phyloP scores from a whole-genome alignment of 2,797 vertebrate species.

The Dendrocincla fuliginosa region DNA sequence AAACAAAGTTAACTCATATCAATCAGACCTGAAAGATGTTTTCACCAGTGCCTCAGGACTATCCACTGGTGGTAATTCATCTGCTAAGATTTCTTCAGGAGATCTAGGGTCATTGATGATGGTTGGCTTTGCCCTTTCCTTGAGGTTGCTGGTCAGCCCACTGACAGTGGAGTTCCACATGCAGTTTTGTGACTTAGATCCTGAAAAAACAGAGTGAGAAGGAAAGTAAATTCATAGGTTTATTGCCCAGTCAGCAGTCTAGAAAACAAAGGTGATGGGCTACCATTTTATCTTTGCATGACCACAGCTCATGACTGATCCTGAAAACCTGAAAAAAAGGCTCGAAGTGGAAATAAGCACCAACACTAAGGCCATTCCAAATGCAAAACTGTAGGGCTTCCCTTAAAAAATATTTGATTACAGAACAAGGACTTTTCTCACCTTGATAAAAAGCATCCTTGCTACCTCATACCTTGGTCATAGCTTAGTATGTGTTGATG shows the following conservation, averaged over 20 bases:
- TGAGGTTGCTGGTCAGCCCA: constrained; percentile 81
- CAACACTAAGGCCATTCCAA: background rate
- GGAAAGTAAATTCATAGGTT: background rate
- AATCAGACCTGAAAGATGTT: constrained; percentile 90
- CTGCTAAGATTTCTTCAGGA: constrained; percentile 91
- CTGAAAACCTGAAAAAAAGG: background rate
- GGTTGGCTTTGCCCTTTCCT: constrained; percentile 82
- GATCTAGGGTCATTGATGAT: constrained; percentile 82
- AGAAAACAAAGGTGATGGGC: background rate
- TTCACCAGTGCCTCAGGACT: constrained; percentile 89
- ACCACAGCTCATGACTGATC: background rate
- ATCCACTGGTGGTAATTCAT: constrained; percentile 87
- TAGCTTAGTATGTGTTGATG: background rate
- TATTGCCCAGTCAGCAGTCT: background rate
- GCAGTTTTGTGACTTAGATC: constrained; percentile 93
- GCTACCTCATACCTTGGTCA: background rate
- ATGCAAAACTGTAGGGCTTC: background rate
- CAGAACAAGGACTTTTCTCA: background rate
- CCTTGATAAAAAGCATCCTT: background rate
- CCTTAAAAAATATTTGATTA: background rate
- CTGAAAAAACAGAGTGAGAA: constrained; percentile 63
- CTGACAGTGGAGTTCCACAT: constrained; percentile 89
- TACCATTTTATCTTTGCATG: background rate
- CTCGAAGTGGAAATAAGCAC: background rate
- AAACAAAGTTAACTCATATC: background rate